Percentiles rank a stretch among this genome's conserved stretches.
These are phyloP conservation scores for Brachystomella parvula DNA, from an alignment of 1,140 invertebrate genomes.

Conservation along the genomic window DNA sequence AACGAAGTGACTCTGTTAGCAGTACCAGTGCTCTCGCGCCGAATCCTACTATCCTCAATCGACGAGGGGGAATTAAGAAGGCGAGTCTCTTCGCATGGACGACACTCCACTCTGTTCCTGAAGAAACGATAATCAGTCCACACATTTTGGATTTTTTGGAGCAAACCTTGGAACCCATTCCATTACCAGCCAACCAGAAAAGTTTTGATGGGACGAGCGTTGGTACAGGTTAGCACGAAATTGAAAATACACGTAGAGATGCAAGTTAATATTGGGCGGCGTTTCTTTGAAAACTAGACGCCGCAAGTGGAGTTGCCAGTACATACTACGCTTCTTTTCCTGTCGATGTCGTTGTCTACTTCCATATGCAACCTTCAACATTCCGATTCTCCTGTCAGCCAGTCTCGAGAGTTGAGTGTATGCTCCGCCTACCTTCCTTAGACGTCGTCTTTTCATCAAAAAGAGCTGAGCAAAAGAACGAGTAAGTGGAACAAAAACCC, in stretches of 20 bases:
- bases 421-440: constrained; percentile 88
- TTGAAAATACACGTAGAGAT: background rate
- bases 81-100: constrained; percentile 92
- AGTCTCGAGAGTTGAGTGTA: constrained; percentile 89
- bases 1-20: constrained; percentile 33
- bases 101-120: constrained; percentile 88
- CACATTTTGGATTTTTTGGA: constrained; percentile 90
- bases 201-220: constrained; percentile 25
- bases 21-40: constrained; percentile 20
- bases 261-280: background rate
- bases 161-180: constrained; percentile 87
- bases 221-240: constrained; percentile 14
- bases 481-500: constrained; percentile 24
- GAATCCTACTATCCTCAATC: background rate
- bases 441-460: constrained; percentile 89
- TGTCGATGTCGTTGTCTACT: constrained; percentile 96
- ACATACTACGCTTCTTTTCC: constrained; percentile 79
- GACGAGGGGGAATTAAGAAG: constrained; percentile 61
- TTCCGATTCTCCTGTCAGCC: constrained; percentile 93
- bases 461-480: constrained; percentile 59
- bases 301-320: constrained; percentile 31
- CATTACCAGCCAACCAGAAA: constrained; percentile 46
- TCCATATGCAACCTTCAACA: constrained; percentile 93
- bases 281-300: constrained; percentile 14
- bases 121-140: constrained; percentile 90